phyloP scores from a whole-genome alignment of 1,140 invertebrate species.

The Cydia fagiglandana region DNA sequence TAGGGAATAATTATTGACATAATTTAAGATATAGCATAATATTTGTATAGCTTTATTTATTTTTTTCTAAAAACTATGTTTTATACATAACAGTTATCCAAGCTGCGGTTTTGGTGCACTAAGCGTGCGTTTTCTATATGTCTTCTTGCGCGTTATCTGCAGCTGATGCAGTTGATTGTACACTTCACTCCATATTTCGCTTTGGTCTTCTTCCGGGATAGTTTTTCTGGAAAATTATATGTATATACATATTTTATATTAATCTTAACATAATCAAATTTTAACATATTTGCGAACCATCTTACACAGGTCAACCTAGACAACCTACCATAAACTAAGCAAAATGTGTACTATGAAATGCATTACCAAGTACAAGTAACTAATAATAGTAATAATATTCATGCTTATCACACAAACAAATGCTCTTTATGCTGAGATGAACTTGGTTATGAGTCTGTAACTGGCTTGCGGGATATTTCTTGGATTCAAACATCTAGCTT shows the following conservation, averaged over 20 bases:
- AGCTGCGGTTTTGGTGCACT: conserved; percentile 61
- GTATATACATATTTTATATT: neutral
- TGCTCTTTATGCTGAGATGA: no score
- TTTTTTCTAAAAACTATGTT: conserved; percentile 12
- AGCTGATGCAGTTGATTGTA: conserved; percentile 86
- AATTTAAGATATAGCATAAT: neutral
- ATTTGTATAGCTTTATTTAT: conserved; percentile 5
- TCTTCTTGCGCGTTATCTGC: conserved; percentile 83
- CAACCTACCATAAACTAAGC: no score
- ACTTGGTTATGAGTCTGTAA: no score
- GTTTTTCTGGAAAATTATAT: conserved; percentile 81
- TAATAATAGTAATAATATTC: no score
- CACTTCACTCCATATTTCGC: conserved; percentile 91
- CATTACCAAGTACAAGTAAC: no score
- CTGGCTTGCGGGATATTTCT: no score
- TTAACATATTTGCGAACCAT: no score
- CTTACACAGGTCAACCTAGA: no score
- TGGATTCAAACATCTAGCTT: neutral
- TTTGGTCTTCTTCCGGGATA: conserved; percentile 93
- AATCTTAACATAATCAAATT: neutral
- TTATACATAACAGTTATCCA: conserved; percentile 44
- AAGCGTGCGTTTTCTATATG: conserved; percentile 84
- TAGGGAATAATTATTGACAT: neutral
- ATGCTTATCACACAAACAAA: no score
- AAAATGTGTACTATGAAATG: no score